These are phyloP conservation scores for Cladorhizidae sp. DNA, from an alignment of 37 sponge, comb jelly and placozoan genomes.

Conservation along the genomic window DNA sequence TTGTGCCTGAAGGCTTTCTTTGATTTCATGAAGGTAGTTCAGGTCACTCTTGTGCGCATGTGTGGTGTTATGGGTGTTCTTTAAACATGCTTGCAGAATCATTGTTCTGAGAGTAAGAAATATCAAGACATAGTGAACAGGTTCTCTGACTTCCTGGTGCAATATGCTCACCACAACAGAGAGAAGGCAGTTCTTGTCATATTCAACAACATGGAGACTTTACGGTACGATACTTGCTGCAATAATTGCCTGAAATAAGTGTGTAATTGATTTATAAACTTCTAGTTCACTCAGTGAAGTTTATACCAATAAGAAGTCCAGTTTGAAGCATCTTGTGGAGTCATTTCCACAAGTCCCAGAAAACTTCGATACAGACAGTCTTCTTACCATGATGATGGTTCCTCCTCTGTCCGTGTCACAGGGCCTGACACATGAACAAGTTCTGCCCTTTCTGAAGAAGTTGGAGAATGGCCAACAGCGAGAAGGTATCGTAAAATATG, in stretches of 20 bases:
- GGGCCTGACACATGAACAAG: conserved; percentile 46
- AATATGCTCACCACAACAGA: conserved; percentile 50
- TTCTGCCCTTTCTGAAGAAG: conserved; percentile 80
- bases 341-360: conserved; percentile 25
- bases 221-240: conserved; percentile 23
- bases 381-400: conserved; percentile 1
- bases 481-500: too few relatives aligned
- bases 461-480: conserved; percentile 58
- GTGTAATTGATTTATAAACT: neutral
- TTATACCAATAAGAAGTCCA: conserved; percentile 43
- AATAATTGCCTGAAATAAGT: neutral
- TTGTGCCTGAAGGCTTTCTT: conserved; percentile 65
- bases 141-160: conserved; percentile 45
- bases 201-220: conserved; percentile 19
- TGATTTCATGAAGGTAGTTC: conserved; percentile 69
- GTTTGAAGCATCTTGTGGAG: conserved; percentile 24
- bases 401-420: conserved; percentile 28
- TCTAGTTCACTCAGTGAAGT: conserved; percentile 32
- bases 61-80: too few relatives aligned
- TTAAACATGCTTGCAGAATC: conserved; percentile 27
- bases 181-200: conserved; percentile 45
- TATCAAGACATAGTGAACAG: conserved; percentile 40
- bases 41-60: too few relatives aligned
- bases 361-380: neutral
- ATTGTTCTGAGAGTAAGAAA: conserved; percentile 53